Base-by-base conservation (phyloP, 2,888 invertebrate genomes). In the Blera fallax region DNA sequence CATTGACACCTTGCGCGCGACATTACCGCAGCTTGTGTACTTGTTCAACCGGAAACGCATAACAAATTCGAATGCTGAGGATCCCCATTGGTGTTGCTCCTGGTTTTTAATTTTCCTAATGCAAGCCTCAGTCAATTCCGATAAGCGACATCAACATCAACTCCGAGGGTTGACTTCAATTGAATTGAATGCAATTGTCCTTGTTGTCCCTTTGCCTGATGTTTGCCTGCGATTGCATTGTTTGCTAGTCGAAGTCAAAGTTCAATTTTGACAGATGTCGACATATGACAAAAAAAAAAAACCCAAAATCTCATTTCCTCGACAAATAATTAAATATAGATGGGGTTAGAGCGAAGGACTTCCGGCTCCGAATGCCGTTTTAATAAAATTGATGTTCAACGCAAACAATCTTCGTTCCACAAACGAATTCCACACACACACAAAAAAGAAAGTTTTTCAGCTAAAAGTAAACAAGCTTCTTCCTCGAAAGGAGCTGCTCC, bases 101-200 rank as follows among this genome's bases (percentile, higher is more conserved):
- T 62, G 11, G 18, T 83, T 83, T 82, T 84, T 84, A 84, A 84
- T 84, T 84, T 79, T 32, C 84, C 84, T 84, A 84, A 84, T 84
- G 84, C 74, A 43, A 69, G 69, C 37, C 16, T 18, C 56, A 62
- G 64, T 74, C 70, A 76, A 78, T 83, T 67, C 43, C 79, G 62
- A 43, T 74, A 70, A 84, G 64, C 64, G 79, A 73, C 62, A 52
- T 34, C 78, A 43, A 43, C 72, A n/a, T 29, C 11, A 21, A 16
- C 18, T 7, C 7, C 21, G 32, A 64, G 64, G 48, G 32, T 48
- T 64, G 48, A 60, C 43, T 62, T 80, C 80, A 62, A 83, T 78
- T 29, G 45, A 67, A 83, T 77, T 65, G 64, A 76, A 82, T 77
- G 82, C 70, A 81, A 64, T 69, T 24, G 52, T 27, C n/a, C 18